Conservation (phyloP, 2,888 invertebrate genomes). For the Chymomyza fuscimana region DNA sequence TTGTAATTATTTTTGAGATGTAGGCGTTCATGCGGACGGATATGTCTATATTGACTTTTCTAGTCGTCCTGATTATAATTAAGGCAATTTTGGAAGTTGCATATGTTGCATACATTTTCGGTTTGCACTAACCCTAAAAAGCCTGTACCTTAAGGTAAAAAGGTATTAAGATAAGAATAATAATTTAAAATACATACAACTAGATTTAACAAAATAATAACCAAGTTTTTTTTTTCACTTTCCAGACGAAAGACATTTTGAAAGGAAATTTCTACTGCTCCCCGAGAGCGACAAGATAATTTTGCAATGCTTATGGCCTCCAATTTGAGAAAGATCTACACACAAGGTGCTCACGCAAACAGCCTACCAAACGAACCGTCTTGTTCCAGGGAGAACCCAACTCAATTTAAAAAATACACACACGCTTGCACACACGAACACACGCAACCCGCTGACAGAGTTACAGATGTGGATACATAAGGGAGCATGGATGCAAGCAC, state of each 20-base stretch:
- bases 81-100: too few relatives aligned
- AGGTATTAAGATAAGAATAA: too few relatives aligned
- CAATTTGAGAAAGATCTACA: slow-evolving; percentile 68
- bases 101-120: too few relatives aligned
- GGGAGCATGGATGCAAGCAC: slow-evolving; percentile 32
- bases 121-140: too few relatives aligned
- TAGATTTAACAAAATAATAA: too few relatives aligned
- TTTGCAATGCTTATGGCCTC: slow-evolving; percentile 73
- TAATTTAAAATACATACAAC: too few relatives aligned
- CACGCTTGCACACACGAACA: slow-evolving; percentile 13
- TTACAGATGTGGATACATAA: not conserved
- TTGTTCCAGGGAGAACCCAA: slow-evolving; percentile 25
- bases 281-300: slow-evolving; percentile 70
- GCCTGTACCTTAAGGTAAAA: too few relatives aligned
- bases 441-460: not conserved
- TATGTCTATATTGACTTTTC: too few relatives aligned
- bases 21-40: too few relatives aligned
- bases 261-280: slow-evolving; percentile 48
- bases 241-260: slow-evolving; percentile 55
- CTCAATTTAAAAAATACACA: slow-evolving; percentile 25
- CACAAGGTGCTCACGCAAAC: slow-evolving; percentile 66
- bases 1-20: too few relatives aligned
- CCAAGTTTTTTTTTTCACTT: not conserved
- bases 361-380: slow-evolving; percentile 12
- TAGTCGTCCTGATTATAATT: too few relatives aligned